Evolutionary conservation across 1,140 invertebrate species (phyloP).

Genomic region (Drosophila chauvacae): DNA sequence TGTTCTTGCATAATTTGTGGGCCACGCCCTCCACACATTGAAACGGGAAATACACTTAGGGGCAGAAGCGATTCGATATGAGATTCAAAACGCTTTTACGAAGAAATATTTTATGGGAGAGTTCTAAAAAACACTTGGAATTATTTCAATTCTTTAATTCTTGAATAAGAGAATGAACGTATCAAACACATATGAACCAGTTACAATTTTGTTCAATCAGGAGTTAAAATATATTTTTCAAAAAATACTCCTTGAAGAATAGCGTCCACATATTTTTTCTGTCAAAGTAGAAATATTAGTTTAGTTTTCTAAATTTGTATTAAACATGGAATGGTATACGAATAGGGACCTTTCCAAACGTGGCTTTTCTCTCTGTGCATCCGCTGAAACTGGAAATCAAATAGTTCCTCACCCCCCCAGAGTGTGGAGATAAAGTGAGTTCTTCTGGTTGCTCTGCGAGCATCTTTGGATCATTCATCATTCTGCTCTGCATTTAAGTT

Average conservation of each 20-base stretch:
- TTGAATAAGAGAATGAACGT: background rate
- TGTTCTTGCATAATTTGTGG: conserved; percentile 60
- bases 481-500: conserved; percentile 67
- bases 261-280: no score
- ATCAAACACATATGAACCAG: no score
- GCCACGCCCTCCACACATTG: conserved; percentile 1
- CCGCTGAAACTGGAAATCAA: conserved; percentile 48
- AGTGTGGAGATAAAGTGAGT: conserved; percentile 37
- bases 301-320: background rate
- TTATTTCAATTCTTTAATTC: background rate
- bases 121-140: background rate
- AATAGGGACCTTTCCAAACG: background rate
- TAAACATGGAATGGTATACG: background rate
- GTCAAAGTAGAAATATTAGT: no score
- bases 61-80: conserved; percentile 7
- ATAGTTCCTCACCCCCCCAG: conserved; percentile 36
- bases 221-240: background rate
- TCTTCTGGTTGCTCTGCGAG: conserved; percentile 27
- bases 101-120: background rate
- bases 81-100: background rate
- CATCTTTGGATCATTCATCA: conserved; percentile 69
- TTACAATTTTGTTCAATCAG: no score
- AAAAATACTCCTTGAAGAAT: background rate
- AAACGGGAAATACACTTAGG: background rate
- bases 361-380: background rate